A percentile compares a stretch with the other conserved stretches of the same genome.
phyloP scores from a whole-genome alignment of 2,113 vertebrate genomes.

The Bufo gargarizans region DNA sequence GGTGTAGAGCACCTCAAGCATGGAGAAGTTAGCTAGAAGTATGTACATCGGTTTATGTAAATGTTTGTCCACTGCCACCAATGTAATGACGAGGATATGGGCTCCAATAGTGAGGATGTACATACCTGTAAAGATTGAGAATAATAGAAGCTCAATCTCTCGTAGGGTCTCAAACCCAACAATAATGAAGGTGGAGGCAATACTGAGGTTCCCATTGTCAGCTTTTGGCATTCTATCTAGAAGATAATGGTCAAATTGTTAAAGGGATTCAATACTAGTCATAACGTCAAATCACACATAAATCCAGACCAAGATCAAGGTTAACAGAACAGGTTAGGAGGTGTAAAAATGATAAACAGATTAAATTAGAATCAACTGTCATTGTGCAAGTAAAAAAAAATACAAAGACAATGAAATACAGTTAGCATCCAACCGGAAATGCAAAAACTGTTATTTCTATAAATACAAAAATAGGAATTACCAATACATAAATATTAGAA shows the following conservation, averaged over 20 bases:
- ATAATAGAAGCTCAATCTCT: conserved; percentile 36
- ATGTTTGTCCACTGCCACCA: conserved; percentile 33
- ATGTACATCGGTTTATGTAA: conserved; percentile 57
- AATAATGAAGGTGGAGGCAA: conserved; percentile 44
- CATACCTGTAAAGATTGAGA: conserved; percentile 37
- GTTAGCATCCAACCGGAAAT: too few species aligned
- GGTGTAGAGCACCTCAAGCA: conserved; percentile 48
- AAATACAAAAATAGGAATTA: too few species aligned
- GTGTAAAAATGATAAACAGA: background rate
- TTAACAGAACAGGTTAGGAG: background rate
- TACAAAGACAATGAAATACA: too few species aligned
- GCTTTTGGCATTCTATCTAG: conserved; percentile 24
- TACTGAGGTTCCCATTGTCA: conserved; percentile 17
- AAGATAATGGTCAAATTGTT: background rate
- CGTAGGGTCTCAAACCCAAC: conserved; percentile 49
- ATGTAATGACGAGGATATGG: conserved; percentile 18
- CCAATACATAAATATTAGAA: too few species aligned
- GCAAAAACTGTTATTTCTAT: too few species aligned
- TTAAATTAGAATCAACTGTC: too few species aligned
- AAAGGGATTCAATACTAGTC: too few species aligned
- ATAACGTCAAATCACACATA: background rate
- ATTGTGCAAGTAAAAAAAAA: too few species aligned
- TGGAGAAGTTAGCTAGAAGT: conserved; percentile 47
- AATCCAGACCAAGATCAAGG: background rate
- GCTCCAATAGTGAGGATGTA: conserved; percentile 45